phyloP scores from a whole-genome alignment of 1,140 invertebrate species.

The Drosophila carrolli region DNA sequence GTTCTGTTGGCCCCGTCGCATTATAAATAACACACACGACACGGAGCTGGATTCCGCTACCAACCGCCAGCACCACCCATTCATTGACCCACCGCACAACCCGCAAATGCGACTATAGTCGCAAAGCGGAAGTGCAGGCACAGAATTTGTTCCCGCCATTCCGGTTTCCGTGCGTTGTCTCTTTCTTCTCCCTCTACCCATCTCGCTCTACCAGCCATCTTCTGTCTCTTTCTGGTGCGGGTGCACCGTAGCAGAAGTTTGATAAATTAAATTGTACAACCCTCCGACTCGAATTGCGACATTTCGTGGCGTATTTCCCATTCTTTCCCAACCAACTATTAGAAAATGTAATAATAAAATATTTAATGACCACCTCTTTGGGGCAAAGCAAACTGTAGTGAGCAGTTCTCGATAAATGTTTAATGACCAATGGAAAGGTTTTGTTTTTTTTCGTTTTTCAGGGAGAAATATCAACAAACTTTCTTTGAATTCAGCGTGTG shows the following conservation, averaged over 20 bases:
- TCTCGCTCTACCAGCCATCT: not conserved
- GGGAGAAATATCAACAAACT: slow-evolving; percentile 2
- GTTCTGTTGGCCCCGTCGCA: slow-evolving; percentile 52
- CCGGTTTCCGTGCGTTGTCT: slow-evolving; percentile 64
- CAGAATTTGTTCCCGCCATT: slow-evolving; percentile 70
- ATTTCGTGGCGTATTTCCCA: slow-evolving; percentile 38
- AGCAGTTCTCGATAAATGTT: slow-evolving; percentile 39
- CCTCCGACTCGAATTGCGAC: slow-evolving; percentile 38
- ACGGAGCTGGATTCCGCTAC: slow-evolving; percentile 11
- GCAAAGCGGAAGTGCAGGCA: slow-evolving; percentile 70
- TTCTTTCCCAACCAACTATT: slow-evolving; percentile 42
- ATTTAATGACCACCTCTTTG: slow-evolving; percentile 47
- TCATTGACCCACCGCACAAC: slow-evolving; percentile 3
- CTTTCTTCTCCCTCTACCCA: slow-evolving; percentile 13
- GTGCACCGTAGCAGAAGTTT: slow-evolving; percentile 69
- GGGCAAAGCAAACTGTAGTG: slow-evolving; percentile 34
- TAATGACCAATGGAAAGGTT: slow-evolving; percentile 27
- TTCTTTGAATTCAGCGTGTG: not conserved
- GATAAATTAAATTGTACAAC: slow-evolving; percentile 66
- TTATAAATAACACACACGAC: slow-evolving; percentile 65
- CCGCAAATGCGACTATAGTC: slow-evolving; percentile 50
- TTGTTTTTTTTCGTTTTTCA: slow-evolving; percentile 8
- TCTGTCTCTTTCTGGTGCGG: slow-evolving; percentile 17
- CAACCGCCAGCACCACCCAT: not conserved
- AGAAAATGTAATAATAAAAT: slow-evolving; percentile 61